phyloP scores from a whole-genome alignment of 2,888 invertebrate species.

The Junonia oenone region DNA sequence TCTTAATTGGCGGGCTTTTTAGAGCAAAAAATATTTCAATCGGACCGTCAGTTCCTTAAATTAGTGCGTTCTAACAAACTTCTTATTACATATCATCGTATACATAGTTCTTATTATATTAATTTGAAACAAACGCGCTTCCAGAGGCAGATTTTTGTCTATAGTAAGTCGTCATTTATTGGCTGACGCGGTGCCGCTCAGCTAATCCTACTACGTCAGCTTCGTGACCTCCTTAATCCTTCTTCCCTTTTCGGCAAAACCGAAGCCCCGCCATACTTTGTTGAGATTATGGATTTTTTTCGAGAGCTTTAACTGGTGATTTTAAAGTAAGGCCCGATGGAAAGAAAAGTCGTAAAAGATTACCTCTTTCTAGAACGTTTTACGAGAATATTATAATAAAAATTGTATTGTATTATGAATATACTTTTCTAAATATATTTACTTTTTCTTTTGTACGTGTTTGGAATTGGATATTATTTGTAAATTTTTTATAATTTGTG shows the following conservation, averaged over 20 bases:
- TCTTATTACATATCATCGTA: too few species aligned
- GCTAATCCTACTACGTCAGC: slow-evolving; percentile 71
- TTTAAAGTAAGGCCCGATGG: slow-evolving; percentile 26
- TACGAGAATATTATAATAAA: background rate
- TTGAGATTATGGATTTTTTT: slow-evolving; percentile 49
- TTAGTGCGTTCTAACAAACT: too few species aligned
- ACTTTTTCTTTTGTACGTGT: background rate
- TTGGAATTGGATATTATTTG: background rate
- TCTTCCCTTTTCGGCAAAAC: slow-evolving; percentile 57
- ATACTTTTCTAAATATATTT: background rate
- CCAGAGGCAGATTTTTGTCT: slow-evolving; percentile 34
- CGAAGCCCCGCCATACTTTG: slow-evolving; percentile 49
- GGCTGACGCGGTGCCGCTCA: slow-evolving; percentile 55
- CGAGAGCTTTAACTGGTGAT: slow-evolving; percentile 33
- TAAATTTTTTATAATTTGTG: background rate
- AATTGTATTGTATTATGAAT: background rate
- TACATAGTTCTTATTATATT: too few species aligned
- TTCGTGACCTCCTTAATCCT: slow-evolving; percentile 70
- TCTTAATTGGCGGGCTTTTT: too few species aligned
- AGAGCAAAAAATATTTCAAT: too few species aligned
- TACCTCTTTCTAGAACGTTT: background rate
- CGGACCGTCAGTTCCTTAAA: too few species aligned
- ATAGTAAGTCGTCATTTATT: slow-evolving; percentile 55
- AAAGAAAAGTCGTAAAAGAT: slow-evolving; percentile 2
- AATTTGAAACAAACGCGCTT: slow-evolving; percentile 21